Evolutionary conservation across 2,888 invertebrate species (phyloP).

Genomic region (Hypselothyrea guttata): DNA sequence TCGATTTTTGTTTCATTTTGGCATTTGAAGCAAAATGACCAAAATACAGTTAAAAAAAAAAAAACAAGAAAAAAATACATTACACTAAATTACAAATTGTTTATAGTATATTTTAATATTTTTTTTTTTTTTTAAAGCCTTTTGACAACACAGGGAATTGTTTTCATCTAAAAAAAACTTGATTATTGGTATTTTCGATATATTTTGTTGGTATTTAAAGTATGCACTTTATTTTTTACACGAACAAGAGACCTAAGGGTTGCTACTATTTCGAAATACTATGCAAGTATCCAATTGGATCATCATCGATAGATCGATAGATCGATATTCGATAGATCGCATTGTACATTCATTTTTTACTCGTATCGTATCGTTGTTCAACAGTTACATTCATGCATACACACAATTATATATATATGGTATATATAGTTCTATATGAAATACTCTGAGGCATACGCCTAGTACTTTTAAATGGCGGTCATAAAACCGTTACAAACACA

Average conservation of each 20-base stretch:
- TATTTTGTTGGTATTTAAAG: slow-evolving; percentile 1
- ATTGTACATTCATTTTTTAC: slow-evolving; percentile 26
- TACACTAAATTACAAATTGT: slow-evolving; percentile 34
- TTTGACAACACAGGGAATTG: slow-evolving; percentile 67
- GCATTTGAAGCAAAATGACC: too few relatives aligned
- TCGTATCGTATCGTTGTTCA: slow-evolving; percentile 31
- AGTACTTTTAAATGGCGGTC: too few relatives aligned
- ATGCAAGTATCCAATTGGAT: neutral
- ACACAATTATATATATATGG: too few relatives aligned
- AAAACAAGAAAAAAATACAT: slow-evolving; percentile 14
- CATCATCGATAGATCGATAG: neutral
- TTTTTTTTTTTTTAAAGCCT: slow-evolving; percentile 52
- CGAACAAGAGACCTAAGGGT: neutral
- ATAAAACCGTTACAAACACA: too few relatives aligned
- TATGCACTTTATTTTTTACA: neutral
- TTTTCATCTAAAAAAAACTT: slow-evolving; percentile 32
- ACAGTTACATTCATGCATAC: slow-evolving; percentile 4
- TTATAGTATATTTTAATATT: neutral
- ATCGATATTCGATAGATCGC: slow-evolving; percentile 13
- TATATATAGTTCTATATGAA: too few relatives aligned
- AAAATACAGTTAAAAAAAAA: too few relatives aligned
- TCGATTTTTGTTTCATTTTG: too few relatives aligned
- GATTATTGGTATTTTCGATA: slow-evolving; percentile 13
- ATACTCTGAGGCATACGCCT: too few relatives aligned
- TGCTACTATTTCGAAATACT: too few relatives aligned